phyloP scores from a whole-genome alignment of 2,113 vertebrate genomes.

The Triplophysa rosa region DNA sequence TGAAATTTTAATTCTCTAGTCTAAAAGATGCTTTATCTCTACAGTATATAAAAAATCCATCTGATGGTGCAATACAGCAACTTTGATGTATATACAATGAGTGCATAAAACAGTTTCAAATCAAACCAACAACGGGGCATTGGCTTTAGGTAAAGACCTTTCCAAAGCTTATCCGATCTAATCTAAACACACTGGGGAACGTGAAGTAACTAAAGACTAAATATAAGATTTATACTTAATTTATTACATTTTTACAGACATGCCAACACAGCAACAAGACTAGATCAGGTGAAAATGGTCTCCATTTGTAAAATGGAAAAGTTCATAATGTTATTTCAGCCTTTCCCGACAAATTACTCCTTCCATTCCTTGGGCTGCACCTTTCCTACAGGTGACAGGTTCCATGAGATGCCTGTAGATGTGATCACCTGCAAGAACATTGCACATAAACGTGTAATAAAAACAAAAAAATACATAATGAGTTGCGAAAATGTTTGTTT shows the following conservation, averaged over 20 bases:
- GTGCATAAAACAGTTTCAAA: neutral
- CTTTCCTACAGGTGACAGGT: conserved; percentile 87
- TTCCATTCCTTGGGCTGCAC: conserved; percentile 85
- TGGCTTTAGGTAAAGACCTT: neutral
- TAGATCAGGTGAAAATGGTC: conserved; percentile 26
- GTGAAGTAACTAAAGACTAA: conserved; percentile 16
- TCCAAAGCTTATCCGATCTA: neutral
- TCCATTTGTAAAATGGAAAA: conserved; percentile 46
- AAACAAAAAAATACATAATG: neutral
- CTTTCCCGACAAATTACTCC: conserved; percentile 65
- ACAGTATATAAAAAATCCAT: too few species aligned
- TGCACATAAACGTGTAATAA: neutral
- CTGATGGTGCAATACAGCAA: too few species aligned
- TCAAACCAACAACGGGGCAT: neutral
- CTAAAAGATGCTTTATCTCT: too few species aligned
- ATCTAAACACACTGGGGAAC: neutral
- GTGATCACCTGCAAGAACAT: conserved; percentile 77
- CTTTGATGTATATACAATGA: too few species aligned
- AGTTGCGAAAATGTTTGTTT: neutral
- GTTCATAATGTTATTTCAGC: conserved; percentile 50
- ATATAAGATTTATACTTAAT: conserved; percentile 24
- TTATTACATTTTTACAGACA: conserved; percentile 54
- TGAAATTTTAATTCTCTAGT: too few species aligned
- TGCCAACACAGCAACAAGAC: conserved; percentile 13
- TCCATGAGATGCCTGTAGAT: conserved; percentile 82